phyloP scores from a whole-genome alignment of 92 coral and sea anemone genomes.

The Parazoanthus darwini region DNA sequence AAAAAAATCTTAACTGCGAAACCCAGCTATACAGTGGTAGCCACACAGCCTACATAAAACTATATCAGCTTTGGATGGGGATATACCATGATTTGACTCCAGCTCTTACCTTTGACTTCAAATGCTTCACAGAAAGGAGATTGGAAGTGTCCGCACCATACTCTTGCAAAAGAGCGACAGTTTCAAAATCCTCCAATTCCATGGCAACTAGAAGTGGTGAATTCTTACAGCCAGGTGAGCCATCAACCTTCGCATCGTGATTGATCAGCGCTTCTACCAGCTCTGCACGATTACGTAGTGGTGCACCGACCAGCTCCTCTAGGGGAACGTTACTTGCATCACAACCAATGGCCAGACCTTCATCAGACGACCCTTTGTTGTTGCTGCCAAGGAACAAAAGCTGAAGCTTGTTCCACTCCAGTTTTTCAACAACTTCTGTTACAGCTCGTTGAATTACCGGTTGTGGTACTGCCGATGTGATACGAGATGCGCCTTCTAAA shows the following conservation, averaged over 20 bases:
- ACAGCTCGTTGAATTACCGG: slow-evolving; percentile 50
- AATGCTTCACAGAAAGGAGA: slow-evolving; percentile 21
- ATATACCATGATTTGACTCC: too few species aligned
- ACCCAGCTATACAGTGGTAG: background rate
- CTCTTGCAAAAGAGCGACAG: slow-evolving; percentile 41
- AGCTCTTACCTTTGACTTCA: slow-evolving; percentile 45
- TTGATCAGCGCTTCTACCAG: slow-evolving; percentile 38
- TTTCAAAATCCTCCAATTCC: slow-evolving; percentile 48
- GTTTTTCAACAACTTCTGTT: slow-evolving; percentile 49
- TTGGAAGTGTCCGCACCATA: slow-evolving; percentile 43
- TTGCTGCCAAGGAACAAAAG: slow-evolving; percentile 55
- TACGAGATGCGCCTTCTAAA: background rate
- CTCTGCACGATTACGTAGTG: slow-evolving; percentile 8
- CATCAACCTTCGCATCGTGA: slow-evolving; percentile 52
- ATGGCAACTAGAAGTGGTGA: slow-evolving; percentile 53
- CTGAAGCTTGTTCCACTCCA: slow-evolving; percentile 55
- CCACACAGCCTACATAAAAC: background rate
- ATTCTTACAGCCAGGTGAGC: slow-evolving; percentile 42
- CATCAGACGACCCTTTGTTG: background rate
- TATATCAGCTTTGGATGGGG: background rate
- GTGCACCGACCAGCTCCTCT: slow-evolving; percentile 35
- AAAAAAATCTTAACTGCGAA: background rate
- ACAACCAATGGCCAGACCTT: slow-evolving; percentile 43
- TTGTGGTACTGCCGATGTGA: slow-evolving; percentile 6
- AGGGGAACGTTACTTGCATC: slow-evolving; percentile 51